Base-by-base conservation (phyloP, 2,888 invertebrate genomes). In the Tachystola acroxantha region DNA sequence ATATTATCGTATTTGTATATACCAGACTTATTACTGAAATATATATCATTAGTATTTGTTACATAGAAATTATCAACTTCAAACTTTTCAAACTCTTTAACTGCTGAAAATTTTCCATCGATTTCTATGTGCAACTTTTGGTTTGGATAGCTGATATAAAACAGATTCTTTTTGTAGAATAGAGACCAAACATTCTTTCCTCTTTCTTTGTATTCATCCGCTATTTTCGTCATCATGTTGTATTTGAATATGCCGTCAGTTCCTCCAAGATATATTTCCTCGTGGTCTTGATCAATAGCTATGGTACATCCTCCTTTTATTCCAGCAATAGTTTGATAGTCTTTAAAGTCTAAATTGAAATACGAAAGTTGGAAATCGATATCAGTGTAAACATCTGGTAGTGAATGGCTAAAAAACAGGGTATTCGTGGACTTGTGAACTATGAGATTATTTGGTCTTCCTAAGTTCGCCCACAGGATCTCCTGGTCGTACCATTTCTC, bases 161-260 rank as follows among this genome's bases (percentile, higher is more conserved):
- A 80, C 0, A 80, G 34, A 28, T 75, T 75, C 10, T 53, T 60
- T 26, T 60, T 70, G 24, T 54, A 64, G 24, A 71, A 76, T 1
- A 80, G 22, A 0, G 68, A 60, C 78, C 78, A 78, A 3, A 80
- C 60, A 16, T 80, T 78, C 9, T 53, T 68, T 0, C 67, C 66
- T 34, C 63, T 64, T 42, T 76, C 71, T 43, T 58, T 70, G 34
- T 73, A 77, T 13, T 53, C 58, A 37, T 78, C 73, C 0, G 75
- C 72, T 42, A 73, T 32, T 48, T 61, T 68, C 0, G 74, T 77
- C 0, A 57, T 32, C 62, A 70, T 57, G 13, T 78, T 76, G 7
- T 64, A 78, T 57, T 67, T 77, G 37, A 69, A 79, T 7, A 80
- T 80, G 0, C 79, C 80, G 10, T 77, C 70, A 11, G 59, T 71